Percentiles rank a stretch among this genome's conserved stretches.
phyloP scores from a whole-genome alignment of 2,888 invertebrate species.

The Incurvaria masculella region DNA sequence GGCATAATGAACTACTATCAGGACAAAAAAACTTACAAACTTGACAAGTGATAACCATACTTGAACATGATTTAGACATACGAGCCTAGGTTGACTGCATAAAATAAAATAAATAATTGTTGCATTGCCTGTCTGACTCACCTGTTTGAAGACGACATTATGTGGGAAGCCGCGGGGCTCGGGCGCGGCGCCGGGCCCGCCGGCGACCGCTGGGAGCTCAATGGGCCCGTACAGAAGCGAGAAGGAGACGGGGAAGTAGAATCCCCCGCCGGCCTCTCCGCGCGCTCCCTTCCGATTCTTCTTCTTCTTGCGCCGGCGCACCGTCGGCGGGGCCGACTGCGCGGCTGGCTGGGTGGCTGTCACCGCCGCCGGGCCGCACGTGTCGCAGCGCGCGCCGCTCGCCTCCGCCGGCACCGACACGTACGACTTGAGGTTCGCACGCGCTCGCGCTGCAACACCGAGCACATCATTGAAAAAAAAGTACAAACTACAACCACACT shows the following conservation, averaged over 20 bases:
- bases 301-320: slow-evolving; percentile 34
- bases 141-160: slow-evolving; percentile 87
- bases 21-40: no score
- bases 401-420: slow-evolving; percentile 41
- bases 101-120: slow-evolving; percentile 7
- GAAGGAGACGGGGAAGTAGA: slow-evolving; percentile 85
- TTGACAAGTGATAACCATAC: no score
- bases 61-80: no score
- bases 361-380: slow-evolving; percentile 20
- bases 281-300: slow-evolving; percentile 41
- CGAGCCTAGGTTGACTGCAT: slow-evolving; percentile 2
- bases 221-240: slow-evolving; percentile 82
- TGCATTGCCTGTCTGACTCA: slow-evolving; percentile 43
- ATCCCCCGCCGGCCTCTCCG: slow-evolving; percentile 39
- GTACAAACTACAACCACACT: neutral
- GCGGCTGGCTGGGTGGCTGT: slow-evolving; percentile 30
- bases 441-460: slow-evolving; percentile 40
- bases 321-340: slow-evolving; percentile 25
- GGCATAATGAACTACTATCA: no score
- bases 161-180: slow-evolving; percentile 70
- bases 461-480: slow-evolving; percentile 20
- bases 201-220: slow-evolving; percentile 56
- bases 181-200: slow-evolving; percentile 27
- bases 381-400: slow-evolving; percentile 29
- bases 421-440: slow-evolving; percentile 42